Conservation (phyloP, 2,113 vertebrate species). For the Centropus unirufus region DNA sequence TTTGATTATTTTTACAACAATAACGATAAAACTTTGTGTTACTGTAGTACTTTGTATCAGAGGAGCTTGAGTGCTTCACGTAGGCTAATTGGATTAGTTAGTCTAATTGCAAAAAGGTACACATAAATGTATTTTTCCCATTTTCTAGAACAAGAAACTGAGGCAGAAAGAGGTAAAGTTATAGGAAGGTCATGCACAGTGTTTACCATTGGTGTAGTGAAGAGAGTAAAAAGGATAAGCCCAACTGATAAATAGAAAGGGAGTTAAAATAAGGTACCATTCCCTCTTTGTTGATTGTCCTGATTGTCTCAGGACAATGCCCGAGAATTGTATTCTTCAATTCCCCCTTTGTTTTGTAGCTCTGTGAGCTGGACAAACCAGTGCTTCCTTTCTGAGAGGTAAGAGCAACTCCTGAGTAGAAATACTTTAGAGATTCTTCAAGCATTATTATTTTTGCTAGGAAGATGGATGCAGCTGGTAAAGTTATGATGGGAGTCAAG, state of each 20-base stretch:
- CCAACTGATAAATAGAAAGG: neutral
- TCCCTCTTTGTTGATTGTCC: neutral
- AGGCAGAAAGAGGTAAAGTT: neutral
- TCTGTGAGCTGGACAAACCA: neutral
- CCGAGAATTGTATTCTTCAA: neutral
- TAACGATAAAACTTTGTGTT: conserved; percentile 23
- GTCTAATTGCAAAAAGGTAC: neutral
- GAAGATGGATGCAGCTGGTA: neutral
- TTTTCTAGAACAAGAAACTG: conserved; percentile 6
- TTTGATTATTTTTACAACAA: conserved; percentile 47
- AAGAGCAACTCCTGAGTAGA: neutral
- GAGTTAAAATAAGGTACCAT: neutral
- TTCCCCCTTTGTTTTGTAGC: neutral
- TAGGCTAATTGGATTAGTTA: conserved; percentile 16
- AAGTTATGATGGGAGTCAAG: neutral
- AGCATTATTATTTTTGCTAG: neutral
- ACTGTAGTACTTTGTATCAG: neutral
- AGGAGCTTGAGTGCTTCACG: neutral
- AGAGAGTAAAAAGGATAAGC: neutral
- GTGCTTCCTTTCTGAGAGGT: neutral
- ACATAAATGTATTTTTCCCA: neutral
- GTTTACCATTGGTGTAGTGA: neutral
- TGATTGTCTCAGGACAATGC: neutral
- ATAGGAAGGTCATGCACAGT: neutral
- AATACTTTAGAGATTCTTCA: neutral